These are phyloP conservation scores for Hydrolagus affinis DNA, from an alignment of 2,113 vertebrate genomes.

Conservation along the genomic window DNA sequence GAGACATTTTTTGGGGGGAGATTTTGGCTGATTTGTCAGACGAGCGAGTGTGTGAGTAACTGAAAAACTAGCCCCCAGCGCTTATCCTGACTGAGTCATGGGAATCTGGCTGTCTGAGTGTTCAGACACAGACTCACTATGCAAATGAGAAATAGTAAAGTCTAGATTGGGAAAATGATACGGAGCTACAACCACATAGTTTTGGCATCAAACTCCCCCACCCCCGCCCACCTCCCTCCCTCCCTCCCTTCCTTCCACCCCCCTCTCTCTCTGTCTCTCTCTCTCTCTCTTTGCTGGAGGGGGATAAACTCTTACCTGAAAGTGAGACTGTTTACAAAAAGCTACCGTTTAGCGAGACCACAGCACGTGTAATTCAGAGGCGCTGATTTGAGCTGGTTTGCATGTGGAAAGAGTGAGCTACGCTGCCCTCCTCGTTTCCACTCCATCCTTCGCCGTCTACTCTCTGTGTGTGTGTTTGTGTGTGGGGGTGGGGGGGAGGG, in stretches of 20 bases:
- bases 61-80: slow-evolving; percentile 16
- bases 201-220: too few species aligned
- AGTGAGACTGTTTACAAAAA: slow-evolving; percentile 1
- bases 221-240: too few species aligned
- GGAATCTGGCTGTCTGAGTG: neutral
- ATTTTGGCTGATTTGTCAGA: neutral
- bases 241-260: too few species aligned
- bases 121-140: slow-evolving; percentile 21
- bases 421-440: too few species aligned
- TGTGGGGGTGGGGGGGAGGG: too few species aligned
- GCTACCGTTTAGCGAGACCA: neutral
- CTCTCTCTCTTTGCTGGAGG: too few species aligned
- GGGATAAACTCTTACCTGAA: slow-evolving; percentile 15
- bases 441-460: too few species aligned
- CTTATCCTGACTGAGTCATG: neutral
- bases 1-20: neutral
- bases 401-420: too few species aligned
- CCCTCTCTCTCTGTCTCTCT: too few species aligned
- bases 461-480: too few species aligned
- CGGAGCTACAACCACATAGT: slow-evolving; percentile 1
- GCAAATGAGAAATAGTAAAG: slow-evolving; percentile 26
- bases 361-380: neutral
- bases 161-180: slow-evolving; percentile 27
- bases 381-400: too few species aligned
- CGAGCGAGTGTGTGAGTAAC: neutral